Base-by-base conservation (phyloP, 2,888 invertebrate genomes). In the Tricholauxania praeusta region DNA sequence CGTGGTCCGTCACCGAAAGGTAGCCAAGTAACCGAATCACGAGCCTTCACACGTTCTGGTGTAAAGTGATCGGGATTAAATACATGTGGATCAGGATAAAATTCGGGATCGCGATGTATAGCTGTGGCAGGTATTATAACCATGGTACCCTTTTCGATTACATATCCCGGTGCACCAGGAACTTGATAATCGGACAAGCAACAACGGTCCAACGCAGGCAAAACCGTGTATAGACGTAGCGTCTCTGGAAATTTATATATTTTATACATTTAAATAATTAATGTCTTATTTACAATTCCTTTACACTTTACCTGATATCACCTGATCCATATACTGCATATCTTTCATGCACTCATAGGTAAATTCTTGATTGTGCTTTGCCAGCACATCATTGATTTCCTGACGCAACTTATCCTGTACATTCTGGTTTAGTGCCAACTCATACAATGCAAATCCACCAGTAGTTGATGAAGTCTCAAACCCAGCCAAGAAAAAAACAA, bases 31-130 rank as follows among this genome's bases (percentile, higher is more conserved):
- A 82, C 79, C 0, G 83, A 82, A 52, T 90, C 90, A 68, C 90
- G 83, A 62, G 87, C 87, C 0, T 88, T 84, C 66, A 89, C 90
- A 65, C 89, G 89, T 72, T 90, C 90, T 2, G 88, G 84, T 0
- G 88, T 84, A 81, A 92, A 92, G 76, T 92, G 86, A 1, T 91
- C 90, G 0, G 92, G 92, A 71, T 90, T 88, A 72, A 92, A 92
- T 48, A 86, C 88, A 3, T 89, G 87, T 0, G 93, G 92, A 1
- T 92, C 86, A 0, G 87, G 87, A 76, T 87, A 89, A 32, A 86
- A 80, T 10, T 85, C 78, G 2, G 86, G 83, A 76, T 91, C 91
- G 80, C 88, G 89, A 72, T 92, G 92, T 77, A 90, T 88, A 1
- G 89, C 88, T 71, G 88, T 87, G 12, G 80, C 75, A 0, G 84